Evolutionary conservation across 2,888 invertebrate genomes (phyloP).

Genomic region (Tinea pellionella): DNA sequence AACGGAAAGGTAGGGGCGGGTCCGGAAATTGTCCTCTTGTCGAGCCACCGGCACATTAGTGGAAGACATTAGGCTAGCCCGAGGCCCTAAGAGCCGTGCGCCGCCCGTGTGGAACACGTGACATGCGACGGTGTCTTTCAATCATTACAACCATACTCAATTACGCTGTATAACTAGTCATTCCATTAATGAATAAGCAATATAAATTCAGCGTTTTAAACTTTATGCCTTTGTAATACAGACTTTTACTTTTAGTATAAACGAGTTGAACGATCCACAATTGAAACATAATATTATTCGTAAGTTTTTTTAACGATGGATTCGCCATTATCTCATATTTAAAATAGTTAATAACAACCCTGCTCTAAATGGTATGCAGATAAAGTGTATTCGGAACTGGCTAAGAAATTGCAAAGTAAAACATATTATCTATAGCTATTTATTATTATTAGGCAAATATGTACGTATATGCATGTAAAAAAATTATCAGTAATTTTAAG

Average conservation of each 20-base stretch:
- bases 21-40: constrained; percentile 65
- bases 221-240: not conserved
- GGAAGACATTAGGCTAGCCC: constrained; percentile 50
- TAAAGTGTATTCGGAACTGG: too few species aligned
- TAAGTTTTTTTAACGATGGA: too few species aligned
- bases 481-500: not conserved
- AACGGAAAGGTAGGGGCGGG: constrained; percentile 51
- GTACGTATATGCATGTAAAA: not conserved
- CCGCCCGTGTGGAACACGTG: constrained; percentile 39
- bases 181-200: not conserved
- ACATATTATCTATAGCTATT: too few species aligned
- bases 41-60: constrained; percentile 50
- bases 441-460: too few species aligned
- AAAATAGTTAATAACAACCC: too few species aligned
- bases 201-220: not conserved
- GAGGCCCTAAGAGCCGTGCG: constrained; percentile 31
- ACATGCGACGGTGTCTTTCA: constrained; percentile 29
- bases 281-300: too few species aligned
- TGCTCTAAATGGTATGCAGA: too few species aligned
- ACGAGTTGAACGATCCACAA: not conserved
- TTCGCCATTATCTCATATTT: too few species aligned
- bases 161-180: not conserved
- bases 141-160: constrained; percentile 6
- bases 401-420: too few species aligned
- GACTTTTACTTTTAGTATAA: not conserved